Evolutionary conservation across 2,797 vertebrate species (phyloP).

Genomic region (Mycteria americana): DNA sequence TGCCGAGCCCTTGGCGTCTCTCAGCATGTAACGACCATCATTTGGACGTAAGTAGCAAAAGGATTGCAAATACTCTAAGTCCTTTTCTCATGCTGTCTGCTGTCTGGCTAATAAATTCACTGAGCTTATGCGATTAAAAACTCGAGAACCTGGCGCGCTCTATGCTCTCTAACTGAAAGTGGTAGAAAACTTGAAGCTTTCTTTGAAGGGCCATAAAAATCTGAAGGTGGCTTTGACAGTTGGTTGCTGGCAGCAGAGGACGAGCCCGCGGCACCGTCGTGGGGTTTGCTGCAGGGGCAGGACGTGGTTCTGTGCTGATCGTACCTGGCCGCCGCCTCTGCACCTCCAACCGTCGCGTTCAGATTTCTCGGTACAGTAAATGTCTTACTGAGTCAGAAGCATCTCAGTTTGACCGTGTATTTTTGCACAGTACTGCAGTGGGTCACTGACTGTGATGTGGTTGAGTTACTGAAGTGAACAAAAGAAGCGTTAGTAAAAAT

Average conservation of each 20-base stretch:
- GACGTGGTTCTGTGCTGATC: not conserved
- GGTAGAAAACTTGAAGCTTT: not conserved
- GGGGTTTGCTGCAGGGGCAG: not conserved
- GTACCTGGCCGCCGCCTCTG: not conserved
- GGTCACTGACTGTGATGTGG: constrained; percentile 10
- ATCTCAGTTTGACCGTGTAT: not conserved
- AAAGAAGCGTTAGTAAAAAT: constrained; percentile 4
- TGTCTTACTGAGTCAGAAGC: not conserved
- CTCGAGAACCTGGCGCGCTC: not conserved
- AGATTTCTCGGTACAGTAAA: not conserved
- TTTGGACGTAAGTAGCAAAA: constrained; percentile 13
- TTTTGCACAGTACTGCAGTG: not conserved
- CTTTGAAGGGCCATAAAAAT: not conserved
- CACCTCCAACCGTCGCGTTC: not conserved
- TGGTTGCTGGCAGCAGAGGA: not conserved
- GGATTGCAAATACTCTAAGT: constrained; percentile 18
- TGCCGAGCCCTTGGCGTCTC: not conserved
- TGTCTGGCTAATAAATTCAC: constrained; percentile 21
- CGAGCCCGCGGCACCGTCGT: fast-evolving
- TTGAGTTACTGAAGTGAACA: not conserved
- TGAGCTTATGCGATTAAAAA: constrained; percentile 12
- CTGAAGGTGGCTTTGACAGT: not conserved
- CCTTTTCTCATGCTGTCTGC: not conserved
- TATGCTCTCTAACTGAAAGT: not conserved
- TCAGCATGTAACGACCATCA: not conserved